Evolutionary conservation across 2,113 vertebrate genomes (phyloP), one percentile per base, ranked within the genome.

Genomic region (Chlorodrepanis virens): DNA sequence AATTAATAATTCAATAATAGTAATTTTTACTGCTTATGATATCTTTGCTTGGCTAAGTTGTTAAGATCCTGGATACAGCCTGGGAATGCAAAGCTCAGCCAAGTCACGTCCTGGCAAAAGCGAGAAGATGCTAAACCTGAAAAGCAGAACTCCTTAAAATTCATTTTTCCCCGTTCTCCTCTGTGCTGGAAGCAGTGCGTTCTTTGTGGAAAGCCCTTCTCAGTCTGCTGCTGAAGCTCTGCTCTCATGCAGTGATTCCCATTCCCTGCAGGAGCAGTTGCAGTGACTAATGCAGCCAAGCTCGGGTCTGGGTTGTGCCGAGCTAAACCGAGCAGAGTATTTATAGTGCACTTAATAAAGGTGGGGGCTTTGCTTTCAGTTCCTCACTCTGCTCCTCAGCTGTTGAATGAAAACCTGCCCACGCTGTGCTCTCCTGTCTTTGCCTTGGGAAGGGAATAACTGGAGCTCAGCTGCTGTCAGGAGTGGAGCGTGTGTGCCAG

Each of bases 331-430:
- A 77, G 49, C 64, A 45, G 15, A 25, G 53, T 89, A 90, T 90
- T 90, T 90, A 83, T 90, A 90, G 71, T 83, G 71, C 71, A 63
- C 5, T 70, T 90, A 90, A 83, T 90, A 83, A 77, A 83, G 88
- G 80, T 77, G 80, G 88, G 80, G 88, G 88, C 64, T 90, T 83
- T 90, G 80, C 80, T 90, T 90, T 49, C 40, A 49, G 69, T 83
- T 77, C 88, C 80, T 90, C 22, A 0, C 49, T 90, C 63, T 56
- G 63, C 52, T 83, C 49, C 71, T 90, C 71, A 20, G 64, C 80
- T 90, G 88, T 90, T 90, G 88, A 83, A 90, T 83, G 88, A 90
- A 90, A 90, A 90, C 88, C 80, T 90, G 80, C 88, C 88, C 71
- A 90, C 88, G 27, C 56, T 0, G 1, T 27, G 31, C 80, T 90